Evolutionary conservation across 30 jellyfish, hydroid and myxozoan genomes (phyloP).

Genomic region (Cassiopea andromeda): DNA sequence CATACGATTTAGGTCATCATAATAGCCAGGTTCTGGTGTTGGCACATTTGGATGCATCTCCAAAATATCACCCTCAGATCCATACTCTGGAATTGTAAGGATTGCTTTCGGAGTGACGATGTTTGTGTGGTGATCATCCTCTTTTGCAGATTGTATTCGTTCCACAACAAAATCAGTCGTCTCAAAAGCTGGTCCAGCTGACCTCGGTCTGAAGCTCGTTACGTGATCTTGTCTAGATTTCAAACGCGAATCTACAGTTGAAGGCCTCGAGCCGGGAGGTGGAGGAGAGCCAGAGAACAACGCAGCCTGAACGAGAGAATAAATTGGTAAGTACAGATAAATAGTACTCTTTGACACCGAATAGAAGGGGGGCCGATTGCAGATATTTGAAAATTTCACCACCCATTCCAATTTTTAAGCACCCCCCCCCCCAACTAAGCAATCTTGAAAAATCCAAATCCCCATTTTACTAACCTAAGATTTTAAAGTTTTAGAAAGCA

Average conservation of each 20-base stretch:
- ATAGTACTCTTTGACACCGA: too few species aligned
- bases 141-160: not conserved
- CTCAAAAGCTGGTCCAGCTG: slow-evolving; percentile 40
- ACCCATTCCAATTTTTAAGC: too few species aligned
- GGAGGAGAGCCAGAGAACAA: slow-evolving; percentile 24
- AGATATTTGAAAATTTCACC: too few species aligned
- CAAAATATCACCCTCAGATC: not conserved
- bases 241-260: slow-evolving; percentile 4
- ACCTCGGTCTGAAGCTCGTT: slow-evolving; percentile 10
- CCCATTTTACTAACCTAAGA: too few species aligned
- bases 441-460: too few species aligned
- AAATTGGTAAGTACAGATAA: not conserved
- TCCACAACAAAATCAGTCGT: not conserved
- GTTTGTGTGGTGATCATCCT: not conserved
- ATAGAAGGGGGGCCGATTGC: too few species aligned
- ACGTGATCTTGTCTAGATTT: not conserved
- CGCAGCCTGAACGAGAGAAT: slow-evolving; percentile 2
- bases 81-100: slow-evolving; percentile 20
- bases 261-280: slow-evolving; percentile 38
- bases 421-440: too few species aligned
- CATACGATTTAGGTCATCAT: slow-evolving; percentile 10
- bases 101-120: not conserved
- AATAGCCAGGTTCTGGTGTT: slow-evolving; percentile 29
- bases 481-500: too few species aligned
- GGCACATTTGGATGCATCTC: slow-evolving; percentile 64